Percentiles rank a stretch among this genome's conserved stretches.
These are phyloP conservation scores for Calameuta idolon DNA, from an alignment of 2,888 invertebrate species.

Conservation along the genomic window DNA sequence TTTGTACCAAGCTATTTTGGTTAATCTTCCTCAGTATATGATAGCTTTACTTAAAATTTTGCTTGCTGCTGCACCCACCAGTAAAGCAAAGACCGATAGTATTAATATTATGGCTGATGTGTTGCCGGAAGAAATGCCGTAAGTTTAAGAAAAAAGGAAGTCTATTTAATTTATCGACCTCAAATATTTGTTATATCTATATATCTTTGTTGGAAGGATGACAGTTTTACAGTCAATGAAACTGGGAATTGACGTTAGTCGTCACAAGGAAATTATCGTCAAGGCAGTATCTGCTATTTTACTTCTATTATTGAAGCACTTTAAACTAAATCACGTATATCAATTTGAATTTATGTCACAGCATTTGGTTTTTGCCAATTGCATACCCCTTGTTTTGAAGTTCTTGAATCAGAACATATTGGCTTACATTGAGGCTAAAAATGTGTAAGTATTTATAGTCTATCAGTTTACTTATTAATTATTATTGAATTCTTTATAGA, in stretches of 20 bases:
- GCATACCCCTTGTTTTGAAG: slow-evolving; percentile 96
- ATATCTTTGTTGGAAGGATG: slow-evolving; percentile 70
- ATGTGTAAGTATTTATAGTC: slow-evolving; percentile 71
- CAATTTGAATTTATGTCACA: slow-evolving; percentile 99
- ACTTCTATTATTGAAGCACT: slow-evolving; percentile 93
- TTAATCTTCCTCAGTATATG: slow-evolving; percentile 97
- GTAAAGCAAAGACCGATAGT: slow-evolving; percentile 97
- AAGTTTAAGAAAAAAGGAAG: slow-evolving; percentile 56
- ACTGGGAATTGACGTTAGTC: slow-evolving; percentile 95
- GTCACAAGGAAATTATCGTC: slow-evolving; percentile 98
- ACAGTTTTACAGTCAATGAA: slow-evolving; percentile 95
- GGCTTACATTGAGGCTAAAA: slow-evolving; percentile 94
- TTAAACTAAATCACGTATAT: slow-evolving; percentile 96
- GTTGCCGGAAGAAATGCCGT: slow-evolving; percentile 97
- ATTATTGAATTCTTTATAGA: background rate
- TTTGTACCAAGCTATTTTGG: slow-evolving; percentile 93
- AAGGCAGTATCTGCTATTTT: slow-evolving; percentile 94
- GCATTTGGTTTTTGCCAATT: slow-evolving; percentile 98
- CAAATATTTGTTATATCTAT: background rate
- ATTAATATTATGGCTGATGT: slow-evolving; percentile 99
- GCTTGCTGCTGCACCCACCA: slow-evolving; percentile 97
- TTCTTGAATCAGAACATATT: slow-evolving; percentile 99
- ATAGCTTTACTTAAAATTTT: slow-evolving; percentile 96
- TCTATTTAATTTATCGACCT: background rate
- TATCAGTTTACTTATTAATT: background rate